Evolutionary conservation across 2,888 invertebrate species (phyloP).

Genomic region (Cryptosula pallasiana): DNA sequence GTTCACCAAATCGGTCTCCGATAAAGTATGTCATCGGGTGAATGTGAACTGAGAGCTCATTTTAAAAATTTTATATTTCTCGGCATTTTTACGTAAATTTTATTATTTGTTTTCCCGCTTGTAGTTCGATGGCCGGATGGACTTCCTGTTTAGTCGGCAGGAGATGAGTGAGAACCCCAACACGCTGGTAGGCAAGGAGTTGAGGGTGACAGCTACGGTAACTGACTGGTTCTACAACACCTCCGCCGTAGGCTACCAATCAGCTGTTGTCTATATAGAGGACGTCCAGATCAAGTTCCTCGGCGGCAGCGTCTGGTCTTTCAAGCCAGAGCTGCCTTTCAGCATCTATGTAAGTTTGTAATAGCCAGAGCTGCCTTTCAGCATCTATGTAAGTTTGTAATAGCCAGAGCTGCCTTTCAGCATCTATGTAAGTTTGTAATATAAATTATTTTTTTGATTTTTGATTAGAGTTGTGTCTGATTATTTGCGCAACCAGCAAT

Average conservation of each 20-base stretch:
- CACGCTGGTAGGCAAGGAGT: constrained; percentile 39
- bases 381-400: constrained; percentile 65
- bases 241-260: constrained; percentile 67
- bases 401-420: constrained; percentile 88
- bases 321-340: constrained; percentile 90
- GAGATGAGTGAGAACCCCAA: constrained; percentile 56
- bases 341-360: constrained; percentile 67
- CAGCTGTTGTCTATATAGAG: constrained; percentile 81
- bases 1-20: too few relatives aligned
- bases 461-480: too few relatives aligned
- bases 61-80: too few relatives aligned
- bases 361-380: constrained; percentile 86
- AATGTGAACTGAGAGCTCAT: too few relatives aligned
- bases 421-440: constrained; percentile 65
- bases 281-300: constrained; percentile 76
- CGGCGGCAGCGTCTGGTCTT: constrained; percentile 85
- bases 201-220: constrained; percentile 47
- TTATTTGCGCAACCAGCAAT: too few relatives aligned
- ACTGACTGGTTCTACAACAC: constrained; percentile 49
- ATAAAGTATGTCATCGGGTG: too few relatives aligned
- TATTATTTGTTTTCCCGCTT: neutral
- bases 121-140: constrained; percentile 80
- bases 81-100: too few relatives aligned
- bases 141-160: constrained; percentile 78
- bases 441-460: too few relatives aligned